A percentile compares a stretch with the other conserved stretches of the same genome.
Conservation (phyloP, 2,113 vertebrate genomes). For the Probosciger aterrimus region DNA sequence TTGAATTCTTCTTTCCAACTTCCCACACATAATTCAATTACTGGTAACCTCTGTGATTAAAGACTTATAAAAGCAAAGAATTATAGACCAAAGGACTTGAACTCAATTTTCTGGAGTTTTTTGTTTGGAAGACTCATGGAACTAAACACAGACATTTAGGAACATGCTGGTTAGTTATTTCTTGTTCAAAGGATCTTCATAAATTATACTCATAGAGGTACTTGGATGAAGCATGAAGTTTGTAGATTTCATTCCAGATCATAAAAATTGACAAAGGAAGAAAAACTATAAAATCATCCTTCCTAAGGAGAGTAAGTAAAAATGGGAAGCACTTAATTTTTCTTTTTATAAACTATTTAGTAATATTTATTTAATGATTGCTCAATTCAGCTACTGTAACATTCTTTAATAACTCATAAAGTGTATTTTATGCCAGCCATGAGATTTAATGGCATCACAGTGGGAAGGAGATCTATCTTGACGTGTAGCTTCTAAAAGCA, state of each 20-base stretch:
- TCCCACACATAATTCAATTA: background rate
- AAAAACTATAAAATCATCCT: background rate
- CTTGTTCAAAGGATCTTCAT: background rate
- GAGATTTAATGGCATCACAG: conserved; percentile 51
- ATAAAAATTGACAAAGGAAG: background rate
- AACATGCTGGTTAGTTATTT: background rate
- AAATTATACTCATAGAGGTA: background rate
- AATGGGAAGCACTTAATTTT: background rate
- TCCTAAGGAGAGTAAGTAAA: background rate
- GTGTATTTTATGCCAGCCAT: conserved; percentile 23
- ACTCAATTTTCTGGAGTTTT: background rate
- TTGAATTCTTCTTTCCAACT: background rate
- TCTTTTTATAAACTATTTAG: conserved; percentile 53
- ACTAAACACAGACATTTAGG: background rate
- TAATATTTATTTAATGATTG: conserved; percentile 64
- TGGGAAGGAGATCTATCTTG: conserved; percentile 33
- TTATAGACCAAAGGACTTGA: background rate
- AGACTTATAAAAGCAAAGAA: background rate
- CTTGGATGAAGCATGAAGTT: background rate
- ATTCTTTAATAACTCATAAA: conserved; percentile 60
- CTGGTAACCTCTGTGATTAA: background rate
- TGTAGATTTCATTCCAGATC: background rate
- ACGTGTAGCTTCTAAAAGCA: conserved; percentile 11
- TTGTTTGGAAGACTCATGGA: background rate
- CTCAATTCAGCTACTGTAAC: conserved; percentile 23